These are phyloP conservation scores for Epizoanthus scotinus DNA, from an alignment of 92 coral and sea anemone species.

Conservation along the genomic window DNA sequence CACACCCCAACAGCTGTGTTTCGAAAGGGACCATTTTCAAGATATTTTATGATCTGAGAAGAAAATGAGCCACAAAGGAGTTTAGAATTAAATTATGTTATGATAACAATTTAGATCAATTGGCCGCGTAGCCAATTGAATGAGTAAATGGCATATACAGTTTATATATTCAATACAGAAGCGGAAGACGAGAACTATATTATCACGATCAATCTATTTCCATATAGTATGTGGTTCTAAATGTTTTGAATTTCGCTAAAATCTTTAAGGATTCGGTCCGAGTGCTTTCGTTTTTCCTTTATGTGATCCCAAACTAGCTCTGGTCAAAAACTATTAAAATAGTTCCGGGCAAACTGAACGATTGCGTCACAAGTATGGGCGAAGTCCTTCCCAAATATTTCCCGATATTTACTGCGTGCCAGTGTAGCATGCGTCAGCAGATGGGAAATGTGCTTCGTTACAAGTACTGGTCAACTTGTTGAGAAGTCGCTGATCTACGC, in stretches of 20 bases:
- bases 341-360: not conserved
- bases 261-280: not conserved
- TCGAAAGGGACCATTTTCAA: not conserved
- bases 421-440: not conserved
- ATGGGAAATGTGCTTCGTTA: not conserved
- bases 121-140: not conserved
- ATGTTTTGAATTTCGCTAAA: not conserved
- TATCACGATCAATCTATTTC: not conserved
- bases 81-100: not conserved
- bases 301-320: not conserved
- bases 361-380: not conserved
- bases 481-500: too few species aligned
- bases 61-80: not conserved
- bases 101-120: not conserved
- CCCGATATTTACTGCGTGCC: slow-evolving; percentile 8
- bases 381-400: not conserved
- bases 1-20: not conserved
- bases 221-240: not conserved
- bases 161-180: too few species aligned
- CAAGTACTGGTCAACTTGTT: too few species aligned
- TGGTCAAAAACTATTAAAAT: not conserved
- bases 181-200: not conserved
- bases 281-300: not conserved
- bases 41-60: not conserved
- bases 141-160: not conserved